Evolutionary conservation across 2,113 vertebrate genomes (phyloP).

Genomic region (Clinocottus analis): DNA sequence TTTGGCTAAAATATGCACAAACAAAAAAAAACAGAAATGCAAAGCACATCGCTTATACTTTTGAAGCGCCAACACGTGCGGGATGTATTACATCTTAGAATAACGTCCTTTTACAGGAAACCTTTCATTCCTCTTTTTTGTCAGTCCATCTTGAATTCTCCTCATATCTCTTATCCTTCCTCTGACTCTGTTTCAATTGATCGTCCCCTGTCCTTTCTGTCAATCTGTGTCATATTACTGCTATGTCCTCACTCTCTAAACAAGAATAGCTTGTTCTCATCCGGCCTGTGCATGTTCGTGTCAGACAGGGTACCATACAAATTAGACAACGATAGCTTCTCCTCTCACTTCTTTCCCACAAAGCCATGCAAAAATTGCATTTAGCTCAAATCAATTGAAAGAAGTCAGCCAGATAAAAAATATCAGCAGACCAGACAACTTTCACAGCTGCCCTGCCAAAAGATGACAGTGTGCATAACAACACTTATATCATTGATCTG

Average conservation of each 20-base stretch:
- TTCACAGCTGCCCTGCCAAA: constrained; percentile 18
- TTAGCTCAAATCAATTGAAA: constrained; percentile 51
- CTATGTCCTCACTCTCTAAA: constrained; percentile 21
- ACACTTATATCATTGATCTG: constrained; percentile 32
- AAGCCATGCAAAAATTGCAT: constrained; percentile 43
- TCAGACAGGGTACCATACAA: constrained; percentile 42
- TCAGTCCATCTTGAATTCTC: constrained; percentile 9
- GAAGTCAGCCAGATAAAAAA: constrained; percentile 27
- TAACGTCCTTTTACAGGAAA: constrained; percentile 7
- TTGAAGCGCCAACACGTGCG: background rate
- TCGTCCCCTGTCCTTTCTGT: constrained; percentile 11
- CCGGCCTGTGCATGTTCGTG: constrained; percentile 9
- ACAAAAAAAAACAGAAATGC: background rate
- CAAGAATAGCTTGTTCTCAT: constrained; percentile 33
- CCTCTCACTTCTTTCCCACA: constrained; percentile 14
- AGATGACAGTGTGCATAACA: constrained; percentile 37
- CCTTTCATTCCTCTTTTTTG: background rate
- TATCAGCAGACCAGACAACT: constrained; percentile 30
- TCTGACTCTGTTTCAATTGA: constrained; percentile 29
- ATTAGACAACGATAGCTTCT: constrained; percentile 35
- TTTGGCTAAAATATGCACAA: background rate
- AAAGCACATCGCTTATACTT: background rate
- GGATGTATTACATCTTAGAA: background rate
- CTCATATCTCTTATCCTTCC: constrained; percentile 10
- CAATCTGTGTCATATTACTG: constrained; percentile 11